A percentile compares a stretch with the other conserved stretches of the same genome.
phyloP scores from a whole-genome alignment of 2,113 vertebrate species.

The Limanda limanda region DNA sequence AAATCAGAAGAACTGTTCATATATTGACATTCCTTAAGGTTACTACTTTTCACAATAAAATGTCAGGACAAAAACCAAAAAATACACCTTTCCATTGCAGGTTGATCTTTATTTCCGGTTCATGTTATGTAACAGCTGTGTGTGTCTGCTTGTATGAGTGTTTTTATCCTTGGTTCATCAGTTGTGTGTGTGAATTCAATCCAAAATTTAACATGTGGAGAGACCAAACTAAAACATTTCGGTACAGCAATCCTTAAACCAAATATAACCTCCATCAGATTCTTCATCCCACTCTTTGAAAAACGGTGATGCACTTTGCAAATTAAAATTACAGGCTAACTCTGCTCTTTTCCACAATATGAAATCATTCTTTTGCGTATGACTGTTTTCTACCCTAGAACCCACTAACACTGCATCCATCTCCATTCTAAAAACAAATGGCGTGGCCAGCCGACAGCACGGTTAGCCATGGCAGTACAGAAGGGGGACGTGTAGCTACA shows the following conservation, averaged over 20 bases:
- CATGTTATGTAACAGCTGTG: constrained; percentile 88
- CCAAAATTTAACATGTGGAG: constrained; percentile 67
- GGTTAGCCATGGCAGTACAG: constrained; percentile 56
- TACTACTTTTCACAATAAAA: neutral
- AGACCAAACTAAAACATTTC: constrained; percentile 81
- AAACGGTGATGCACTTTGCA: constrained; percentile 58
- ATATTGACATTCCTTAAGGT: neutral
- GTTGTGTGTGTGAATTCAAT: constrained; percentile 53
- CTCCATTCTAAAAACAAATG: constrained; percentile 77
- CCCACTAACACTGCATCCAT: constrained; percentile 81
- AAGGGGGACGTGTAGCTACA: constrained; percentile 84
- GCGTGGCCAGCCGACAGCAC: constrained; percentile 48
- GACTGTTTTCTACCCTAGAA: constrained; percentile 76
- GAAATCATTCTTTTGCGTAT: constrained; percentile 82
- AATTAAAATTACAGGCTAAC: constrained; percentile 85
- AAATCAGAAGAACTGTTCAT: neutral
- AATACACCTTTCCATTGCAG: constrained; percentile 79
- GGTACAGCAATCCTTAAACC: constrained; percentile 81
- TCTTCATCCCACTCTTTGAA: constrained; percentile 57
- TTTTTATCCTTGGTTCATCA: constrained; percentile 58
- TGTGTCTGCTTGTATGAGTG: constrained; percentile 46
- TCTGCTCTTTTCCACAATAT: constrained; percentile 85
- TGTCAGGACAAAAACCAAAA: constrained; percentile 3
- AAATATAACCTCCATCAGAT: constrained; percentile 68
- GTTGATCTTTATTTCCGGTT: constrained; percentile 94